Percentiles rank a stretch among this genome's conserved stretches.
These are phyloP conservation scores for Eulemur albifrons DNA, from an alignment of 2,797 vertebrate genomes.

Conservation along the genomic window DNA sequence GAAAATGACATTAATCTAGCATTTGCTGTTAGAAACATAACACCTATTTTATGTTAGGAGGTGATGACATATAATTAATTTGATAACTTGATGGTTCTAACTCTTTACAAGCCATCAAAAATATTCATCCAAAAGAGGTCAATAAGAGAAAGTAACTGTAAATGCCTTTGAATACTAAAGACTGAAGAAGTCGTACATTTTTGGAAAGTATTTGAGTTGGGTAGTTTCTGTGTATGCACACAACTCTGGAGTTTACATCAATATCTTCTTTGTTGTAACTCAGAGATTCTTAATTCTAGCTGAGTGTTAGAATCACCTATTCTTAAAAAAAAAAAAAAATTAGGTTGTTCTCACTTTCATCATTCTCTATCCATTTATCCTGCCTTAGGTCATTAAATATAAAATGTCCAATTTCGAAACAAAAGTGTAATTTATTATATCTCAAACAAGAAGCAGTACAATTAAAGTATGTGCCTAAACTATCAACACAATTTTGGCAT, in stretches of 20 bases:
- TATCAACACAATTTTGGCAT: too few relatives aligned
- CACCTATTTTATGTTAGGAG: slow-evolving; percentile 79
- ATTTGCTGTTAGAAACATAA: slow-evolving; percentile 80
- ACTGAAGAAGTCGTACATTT: neutral
- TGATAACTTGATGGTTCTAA: slow-evolving; percentile 74
- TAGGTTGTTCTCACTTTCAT: neutral
- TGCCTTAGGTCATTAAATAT: neutral
- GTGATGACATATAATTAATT: slow-evolving; percentile 81
- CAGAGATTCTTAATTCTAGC: neutral
- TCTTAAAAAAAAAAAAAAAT: neutral
- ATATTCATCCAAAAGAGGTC: slow-evolving; percentile 51
- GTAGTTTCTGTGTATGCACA: neutral
- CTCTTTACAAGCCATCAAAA: slow-evolving; percentile 65
- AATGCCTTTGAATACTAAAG: slow-evolving; percentile 50
- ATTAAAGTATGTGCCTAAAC: too few relatives aligned
- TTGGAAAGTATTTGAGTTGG: neutral
- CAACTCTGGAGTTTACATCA: neutral
- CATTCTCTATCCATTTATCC: neutral
- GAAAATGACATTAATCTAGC: slow-evolving; percentile 83
- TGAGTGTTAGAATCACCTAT: neutral
- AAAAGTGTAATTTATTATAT: too few relatives aligned
- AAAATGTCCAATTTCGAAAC: too few relatives aligned
- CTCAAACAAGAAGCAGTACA: too few relatives aligned
- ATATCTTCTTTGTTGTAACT: neutral
- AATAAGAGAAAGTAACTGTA: slow-evolving; percentile 52